Evolutionary conservation across 2,888 invertebrate species (phyloP), one percentile per base, ranked within the genome.

Genomic region (Galerucella nymphaeae): DNA sequence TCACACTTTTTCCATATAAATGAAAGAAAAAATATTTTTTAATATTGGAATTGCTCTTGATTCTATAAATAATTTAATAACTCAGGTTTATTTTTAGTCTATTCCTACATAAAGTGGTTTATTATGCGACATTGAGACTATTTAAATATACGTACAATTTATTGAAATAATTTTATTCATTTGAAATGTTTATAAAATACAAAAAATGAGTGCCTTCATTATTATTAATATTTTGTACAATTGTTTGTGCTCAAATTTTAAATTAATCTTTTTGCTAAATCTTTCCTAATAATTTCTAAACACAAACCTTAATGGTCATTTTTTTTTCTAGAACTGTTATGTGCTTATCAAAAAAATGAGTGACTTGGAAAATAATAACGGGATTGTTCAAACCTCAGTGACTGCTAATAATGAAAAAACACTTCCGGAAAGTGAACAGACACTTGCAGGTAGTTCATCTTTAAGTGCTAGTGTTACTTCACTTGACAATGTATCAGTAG

Each of bases 391-490:
- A 62, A 41, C 42, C 13, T 11, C n/a, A 4, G 9, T 2, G n/a
- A 8, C 11, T 14, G 10, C 45, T 9, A 66, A 67, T 42, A 71
- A 69, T 18, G 48, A 58, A 45, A 16, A 59, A 41, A 63, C 53
- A 57, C 42, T 62, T 10, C 50, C 11, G 9, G 66, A 71, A 14
- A 57, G 20, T 41, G 38, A 59, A 63, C 45, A 48, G 5, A 38
- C 72, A 45, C 38, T 69, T 9, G 70, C 70, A 13, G 70, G 50
- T 16, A 50, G 50, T 41, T 30, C 48, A 16, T 73, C 76, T 4
- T 65, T 76, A 57, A 74, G 75, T 71, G 75, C 78, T 48, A 78
- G 78, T 70, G 73, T 76, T 67, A 67, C 75, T 59, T 75, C 75
- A 14, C 61, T 75, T 20, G 78, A 78, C 30, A 78, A 73, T 48